Evolutionary conservation across 2,797 vertebrate species (phyloP).

Genomic region (Mormyrops boulengeri): DNA sequence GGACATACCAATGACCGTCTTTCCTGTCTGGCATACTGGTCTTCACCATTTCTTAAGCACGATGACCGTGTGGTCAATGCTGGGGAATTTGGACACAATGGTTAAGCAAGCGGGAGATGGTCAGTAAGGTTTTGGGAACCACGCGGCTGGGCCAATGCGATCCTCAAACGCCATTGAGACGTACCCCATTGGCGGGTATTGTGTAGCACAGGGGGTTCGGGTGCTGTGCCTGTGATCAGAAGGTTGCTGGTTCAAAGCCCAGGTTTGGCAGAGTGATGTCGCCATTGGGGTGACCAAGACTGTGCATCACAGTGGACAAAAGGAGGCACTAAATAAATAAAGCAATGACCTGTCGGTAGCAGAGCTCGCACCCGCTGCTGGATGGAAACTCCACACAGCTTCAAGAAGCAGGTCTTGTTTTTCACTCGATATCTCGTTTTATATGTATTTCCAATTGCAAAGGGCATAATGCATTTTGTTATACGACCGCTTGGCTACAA

Average conservation of each 20-base stretch:
- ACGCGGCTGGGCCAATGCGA: no score
- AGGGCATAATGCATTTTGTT: not conserved
- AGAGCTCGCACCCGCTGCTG: not conserved
- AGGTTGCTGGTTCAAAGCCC: not conserved
- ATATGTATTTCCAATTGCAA: not conserved
- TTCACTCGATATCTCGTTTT: not conserved
- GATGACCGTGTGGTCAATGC: not conserved
- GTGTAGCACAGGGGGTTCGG: not conserved
- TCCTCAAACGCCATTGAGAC: not conserved
- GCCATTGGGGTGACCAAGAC: not conserved
- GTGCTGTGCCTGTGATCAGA: not conserved
- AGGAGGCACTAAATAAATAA: not conserved
- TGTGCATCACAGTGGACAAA: not conserved
- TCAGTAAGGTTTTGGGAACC: not conserved
- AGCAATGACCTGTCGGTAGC: not conserved
- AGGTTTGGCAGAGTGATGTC: not conserved
- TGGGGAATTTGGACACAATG: not conserved
- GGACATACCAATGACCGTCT: not conserved
- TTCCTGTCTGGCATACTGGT: not conserved
- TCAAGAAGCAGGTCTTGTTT: not conserved
- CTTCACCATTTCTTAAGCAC: not conserved
- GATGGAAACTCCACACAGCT: not conserved
- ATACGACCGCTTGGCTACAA: conserved; percentile 11
- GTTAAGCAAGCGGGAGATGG: not conserved
- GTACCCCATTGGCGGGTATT: not conserved